Conservation (phyloP, 2,113 vertebrate species). For the Columbina picui region DNA sequence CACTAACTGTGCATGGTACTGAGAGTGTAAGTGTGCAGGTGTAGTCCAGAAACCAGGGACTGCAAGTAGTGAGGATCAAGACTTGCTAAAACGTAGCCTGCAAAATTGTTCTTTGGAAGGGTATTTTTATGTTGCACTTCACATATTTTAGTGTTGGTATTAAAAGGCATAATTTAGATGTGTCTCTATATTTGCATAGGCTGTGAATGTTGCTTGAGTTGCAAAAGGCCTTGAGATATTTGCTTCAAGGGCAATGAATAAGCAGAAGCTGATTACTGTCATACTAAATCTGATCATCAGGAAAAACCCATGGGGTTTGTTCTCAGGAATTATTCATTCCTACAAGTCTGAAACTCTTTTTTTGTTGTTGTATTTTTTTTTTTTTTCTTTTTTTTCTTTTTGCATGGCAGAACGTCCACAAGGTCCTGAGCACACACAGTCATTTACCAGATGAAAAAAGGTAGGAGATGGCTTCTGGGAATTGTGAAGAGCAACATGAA, state of each 20-base stretch:
- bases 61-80: not conserved
- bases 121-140: not conserved
- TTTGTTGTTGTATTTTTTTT: not conserved
- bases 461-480: slow-evolving; percentile 71
- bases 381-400: not conserved
- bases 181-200: slow-evolving; percentile 8
- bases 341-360: not conserved
- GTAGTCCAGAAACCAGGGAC: not conserved
- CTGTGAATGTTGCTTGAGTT: not conserved
- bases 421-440: slow-evolving; percentile 79
- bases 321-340: slow-evolving; percentile 20
- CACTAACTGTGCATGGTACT: rapidly evolving
- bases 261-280: slow-evolving; percentile 51
- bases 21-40: not conserved
- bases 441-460: slow-evolving; percentile 74
- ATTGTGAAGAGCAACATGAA: not conserved
- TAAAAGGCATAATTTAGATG: not conserved
- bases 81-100: not conserved
- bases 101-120: not conserved
- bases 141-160: not conserved
- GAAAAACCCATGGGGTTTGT: slow-evolving; percentile 17
- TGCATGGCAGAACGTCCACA: slow-evolving; percentile 85
- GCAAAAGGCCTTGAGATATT: slow-evolving; percentile 10
- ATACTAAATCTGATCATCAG: slow-evolving; percentile 48
- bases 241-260: slow-evolving; percentile 19